A percentile compares a stretch with the other conserved stretches of the same genome.
Evolutionary conservation across 2,797 vertebrate species (phyloP).

Genomic region (Ctenopoma multispine): DNA sequence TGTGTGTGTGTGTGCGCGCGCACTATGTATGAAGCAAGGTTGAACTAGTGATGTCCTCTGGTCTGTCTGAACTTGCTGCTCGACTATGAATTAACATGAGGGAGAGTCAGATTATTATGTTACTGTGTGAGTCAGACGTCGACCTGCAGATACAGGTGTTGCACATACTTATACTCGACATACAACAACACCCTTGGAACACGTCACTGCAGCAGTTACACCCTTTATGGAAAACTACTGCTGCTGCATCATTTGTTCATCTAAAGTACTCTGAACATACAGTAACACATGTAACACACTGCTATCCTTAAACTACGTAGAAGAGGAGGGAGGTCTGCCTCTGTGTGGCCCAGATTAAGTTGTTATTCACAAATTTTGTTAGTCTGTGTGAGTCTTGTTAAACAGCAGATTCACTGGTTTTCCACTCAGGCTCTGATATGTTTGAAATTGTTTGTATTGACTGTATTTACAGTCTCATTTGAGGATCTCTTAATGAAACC

Average conservation of each 20-base stretch:
- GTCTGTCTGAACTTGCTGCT: background rate
- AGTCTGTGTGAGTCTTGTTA: background rate
- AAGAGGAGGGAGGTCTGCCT: background rate
- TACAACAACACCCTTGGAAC: background rate
- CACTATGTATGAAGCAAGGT: no score
- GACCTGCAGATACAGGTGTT: conserved; percentile 16
- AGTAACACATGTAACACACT: no score
- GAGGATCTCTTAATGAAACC: background rate
- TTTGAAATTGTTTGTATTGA: background rate
- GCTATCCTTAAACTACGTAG: background rate
- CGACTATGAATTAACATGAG: no score
- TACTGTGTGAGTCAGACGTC: background rate
- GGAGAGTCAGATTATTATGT: background rate
- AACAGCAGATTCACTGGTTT: background rate
- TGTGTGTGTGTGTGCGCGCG: no score
- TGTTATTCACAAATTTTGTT: background rate
- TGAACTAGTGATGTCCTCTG: background rate
- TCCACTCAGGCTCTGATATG: background rate
- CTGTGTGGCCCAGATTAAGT: background rate
- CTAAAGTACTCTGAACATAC: no score
- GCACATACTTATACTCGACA: no score
- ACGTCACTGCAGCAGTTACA: background rate
- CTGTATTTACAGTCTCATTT: background rate
- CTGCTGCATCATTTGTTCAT: background rate
- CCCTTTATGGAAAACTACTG: background rate